Evolutionary conservation across 2,888 invertebrate genomes (phyloP).

Genomic region (Caenorhabditis zanzibari): DNA sequence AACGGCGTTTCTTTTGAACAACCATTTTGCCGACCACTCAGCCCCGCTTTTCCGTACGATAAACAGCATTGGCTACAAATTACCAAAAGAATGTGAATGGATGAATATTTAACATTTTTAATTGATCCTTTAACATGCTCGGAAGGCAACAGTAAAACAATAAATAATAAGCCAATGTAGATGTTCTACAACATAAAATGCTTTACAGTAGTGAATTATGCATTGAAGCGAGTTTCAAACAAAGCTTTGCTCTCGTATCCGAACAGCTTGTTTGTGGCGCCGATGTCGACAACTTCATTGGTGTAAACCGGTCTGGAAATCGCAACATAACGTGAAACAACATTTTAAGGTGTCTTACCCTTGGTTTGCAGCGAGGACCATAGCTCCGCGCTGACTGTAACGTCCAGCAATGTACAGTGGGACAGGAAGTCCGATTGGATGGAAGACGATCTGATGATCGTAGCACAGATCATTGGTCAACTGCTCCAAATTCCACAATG

Average conservation of each 20-base stretch:
- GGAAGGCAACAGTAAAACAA: no score
- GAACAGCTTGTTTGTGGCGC: constrained; percentile 12
- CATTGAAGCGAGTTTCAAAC: constrained; percentile 42
- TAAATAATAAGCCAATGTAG: background rate
- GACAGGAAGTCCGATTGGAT: constrained; percentile 60
- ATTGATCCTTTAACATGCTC: no score
- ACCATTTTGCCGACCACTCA: no score
- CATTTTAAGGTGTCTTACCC: constrained; percentile 8
- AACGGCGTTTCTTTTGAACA: no score
- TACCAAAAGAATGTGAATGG: no score
- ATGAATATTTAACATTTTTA: no score
- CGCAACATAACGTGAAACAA: no score
- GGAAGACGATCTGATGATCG: constrained; percentile 66
- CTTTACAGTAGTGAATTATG: constrained; percentile 3
- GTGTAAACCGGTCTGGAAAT: constrained; percentile 30
- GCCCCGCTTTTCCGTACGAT: no score
- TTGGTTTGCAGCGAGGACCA: constrained; percentile 13
- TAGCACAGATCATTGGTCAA: constrained; percentile 64
- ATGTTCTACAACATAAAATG: background rate
- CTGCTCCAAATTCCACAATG: constrained; percentile 28
- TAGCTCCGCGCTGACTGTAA: constrained; percentile 62
- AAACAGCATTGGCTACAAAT: no score
- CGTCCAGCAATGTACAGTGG: constrained; percentile 66
- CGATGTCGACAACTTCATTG: constrained; percentile 17
- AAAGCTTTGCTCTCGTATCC: constrained; percentile 30